Evolutionary conservation across 2,888 invertebrate genomes (phyloP).

Genomic region (Ichneumon xanthorius): DNA sequence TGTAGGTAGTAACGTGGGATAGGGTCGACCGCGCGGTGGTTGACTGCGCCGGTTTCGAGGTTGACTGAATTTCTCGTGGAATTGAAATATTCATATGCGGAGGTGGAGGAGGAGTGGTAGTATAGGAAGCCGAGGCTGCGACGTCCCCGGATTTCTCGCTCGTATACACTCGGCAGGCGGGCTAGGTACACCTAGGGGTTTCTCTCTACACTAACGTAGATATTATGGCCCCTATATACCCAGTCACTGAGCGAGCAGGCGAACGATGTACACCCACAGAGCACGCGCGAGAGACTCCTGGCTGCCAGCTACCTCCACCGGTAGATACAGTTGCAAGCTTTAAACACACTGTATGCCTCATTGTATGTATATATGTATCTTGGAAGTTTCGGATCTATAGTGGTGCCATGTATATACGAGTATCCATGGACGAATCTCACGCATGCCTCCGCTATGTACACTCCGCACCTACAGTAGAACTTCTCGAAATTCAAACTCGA

Average conservation of each 20-base stretch:
- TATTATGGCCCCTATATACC: constrained; percentile 58
- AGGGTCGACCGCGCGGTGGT: constrained; percentile 70
- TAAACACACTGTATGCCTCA: constrained; percentile 46
- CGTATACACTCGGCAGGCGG: constrained; percentile 28
- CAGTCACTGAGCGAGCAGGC: constrained; percentile 55
- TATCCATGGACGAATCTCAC: constrained; percentile 37
- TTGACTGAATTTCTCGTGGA: constrained; percentile 77
- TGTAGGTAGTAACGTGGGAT: constrained; percentile 53
- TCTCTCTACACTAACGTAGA: constrained; percentile 46
- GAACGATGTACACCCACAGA: constrained; percentile 50
- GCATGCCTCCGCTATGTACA: background rate
- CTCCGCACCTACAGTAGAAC: constrained; percentile 40
- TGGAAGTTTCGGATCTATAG: constrained; percentile 29
- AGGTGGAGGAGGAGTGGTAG: constrained; percentile 57
- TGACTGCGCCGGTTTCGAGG: constrained; percentile 76
- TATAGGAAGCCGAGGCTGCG: constrained; percentile 54
- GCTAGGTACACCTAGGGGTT: constrained; percentile 34
- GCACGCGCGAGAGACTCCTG: constrained; percentile 13
- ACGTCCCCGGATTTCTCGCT: constrained; percentile 51
- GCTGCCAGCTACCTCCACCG: constrained; percentile 31
- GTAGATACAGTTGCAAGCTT: constrained; percentile 47
- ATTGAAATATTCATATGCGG: constrained; percentile 82
- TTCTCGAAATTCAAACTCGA: constrained; percentile 12
- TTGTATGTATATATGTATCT: constrained; percentile 9
- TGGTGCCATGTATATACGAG: constrained; percentile 1